Evolutionary conservation across 2,797 vertebrate genomes (phyloP).

Genomic region (Tympanoctomys barrerae): DNA sequence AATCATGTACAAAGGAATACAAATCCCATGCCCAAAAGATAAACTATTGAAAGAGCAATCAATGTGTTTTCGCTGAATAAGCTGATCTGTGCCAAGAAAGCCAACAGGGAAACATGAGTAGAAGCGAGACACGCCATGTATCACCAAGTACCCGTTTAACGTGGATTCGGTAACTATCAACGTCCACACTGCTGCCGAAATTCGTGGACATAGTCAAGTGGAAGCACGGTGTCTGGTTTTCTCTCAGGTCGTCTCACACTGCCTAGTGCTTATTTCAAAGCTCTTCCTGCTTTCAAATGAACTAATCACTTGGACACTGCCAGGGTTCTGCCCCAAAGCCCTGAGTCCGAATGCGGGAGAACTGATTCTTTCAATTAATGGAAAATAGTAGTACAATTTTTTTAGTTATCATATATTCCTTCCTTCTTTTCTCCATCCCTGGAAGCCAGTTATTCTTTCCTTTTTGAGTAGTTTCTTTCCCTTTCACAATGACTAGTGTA

Average conservation of each 20-base stretch:
- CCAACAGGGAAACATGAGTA: neutral
- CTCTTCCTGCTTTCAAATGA: neutral
- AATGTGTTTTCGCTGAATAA: neutral
- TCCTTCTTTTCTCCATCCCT: too few species aligned
- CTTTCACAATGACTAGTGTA: too few species aligned
- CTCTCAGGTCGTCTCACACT: neutral
- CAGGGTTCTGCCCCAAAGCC: neutral
- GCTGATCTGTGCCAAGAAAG: neutral
- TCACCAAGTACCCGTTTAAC: conserved; percentile 17
- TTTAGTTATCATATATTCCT: too few species aligned
- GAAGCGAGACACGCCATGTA: neutral
- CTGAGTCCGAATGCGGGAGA: neutral
- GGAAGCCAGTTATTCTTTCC: too few species aligned
- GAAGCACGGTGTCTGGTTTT: neutral
- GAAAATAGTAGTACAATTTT: too few species aligned
- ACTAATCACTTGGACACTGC: neutral
- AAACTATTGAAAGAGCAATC: neutral
- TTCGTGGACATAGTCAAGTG: neutral
- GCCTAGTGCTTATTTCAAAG: neutral
- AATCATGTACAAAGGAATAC: neutral
- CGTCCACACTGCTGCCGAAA: neutral
- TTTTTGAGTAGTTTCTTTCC: too few species aligned
- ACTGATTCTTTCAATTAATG: too few species aligned
- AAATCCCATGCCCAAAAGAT: neutral
- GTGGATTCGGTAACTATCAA: neutral